phyloP scores from a whole-genome alignment of 2,888 invertebrate species.

The Aporophyla lueneburgensis region DNA sequence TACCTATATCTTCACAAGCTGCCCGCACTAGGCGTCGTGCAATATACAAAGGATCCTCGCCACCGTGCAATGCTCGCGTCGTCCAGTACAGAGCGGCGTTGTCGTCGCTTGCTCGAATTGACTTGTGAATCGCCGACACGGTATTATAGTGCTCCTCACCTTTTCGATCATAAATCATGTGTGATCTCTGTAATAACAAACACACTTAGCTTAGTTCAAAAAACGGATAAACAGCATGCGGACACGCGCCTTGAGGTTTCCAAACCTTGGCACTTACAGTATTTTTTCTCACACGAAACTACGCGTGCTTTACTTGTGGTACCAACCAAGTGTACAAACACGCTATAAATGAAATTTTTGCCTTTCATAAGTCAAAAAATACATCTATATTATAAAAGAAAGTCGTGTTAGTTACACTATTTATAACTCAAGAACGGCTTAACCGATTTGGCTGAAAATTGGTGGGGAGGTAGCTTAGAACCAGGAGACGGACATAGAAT shows the following conservation, averaged over 20 bases:
- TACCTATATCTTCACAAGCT: conserved; percentile 95
- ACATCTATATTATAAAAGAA: too few species aligned
- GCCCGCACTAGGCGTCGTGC: conserved; percentile 94
- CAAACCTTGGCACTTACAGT: too few species aligned
- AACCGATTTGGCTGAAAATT: too few species aligned
- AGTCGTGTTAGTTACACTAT: too few species aligned
- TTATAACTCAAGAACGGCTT: too few species aligned
- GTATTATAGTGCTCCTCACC: conserved; percentile 96
- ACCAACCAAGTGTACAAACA: too few species aligned
- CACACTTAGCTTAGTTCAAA: neutral
- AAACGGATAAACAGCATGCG: neutral
- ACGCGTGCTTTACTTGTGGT: too few species aligned
- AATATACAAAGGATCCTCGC: conserved; percentile 95
- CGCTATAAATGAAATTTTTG: too few species aligned
- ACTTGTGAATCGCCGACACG: conserved; percentile 96
- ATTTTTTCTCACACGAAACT: too few species aligned
- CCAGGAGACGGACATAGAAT: too few species aligned
- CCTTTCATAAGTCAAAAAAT: too few species aligned
- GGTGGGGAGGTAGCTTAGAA: too few species aligned
- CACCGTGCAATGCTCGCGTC: conserved; percentile 94
- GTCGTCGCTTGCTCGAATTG: conserved; percentile 95
- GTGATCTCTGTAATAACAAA: conserved; percentile 90
- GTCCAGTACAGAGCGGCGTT: conserved; percentile 96
- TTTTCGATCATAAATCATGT: conserved; percentile 94
- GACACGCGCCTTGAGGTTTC: neutral